These are phyloP conservation scores for Anguilla marmorata DNA, from an alignment of 2,797 vertebrate genomes.

Conservation along the genomic window DNA sequence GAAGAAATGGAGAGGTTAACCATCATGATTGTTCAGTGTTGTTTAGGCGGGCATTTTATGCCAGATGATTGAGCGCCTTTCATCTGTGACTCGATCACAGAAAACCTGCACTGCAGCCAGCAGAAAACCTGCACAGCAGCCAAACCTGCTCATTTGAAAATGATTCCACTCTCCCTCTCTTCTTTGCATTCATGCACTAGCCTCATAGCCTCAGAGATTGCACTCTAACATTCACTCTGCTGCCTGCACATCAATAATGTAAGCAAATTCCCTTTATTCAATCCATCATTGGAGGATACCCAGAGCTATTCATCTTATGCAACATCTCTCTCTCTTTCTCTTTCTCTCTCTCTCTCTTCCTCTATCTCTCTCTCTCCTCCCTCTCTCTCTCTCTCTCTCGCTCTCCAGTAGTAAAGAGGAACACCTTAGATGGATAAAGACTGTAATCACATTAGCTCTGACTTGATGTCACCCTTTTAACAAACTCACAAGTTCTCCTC, in stretches of 20 bases:
- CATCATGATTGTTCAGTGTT: background rate
- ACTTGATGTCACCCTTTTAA: conserved; percentile 50
- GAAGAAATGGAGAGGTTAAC: background rate
- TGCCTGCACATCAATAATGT: conserved; percentile 51
- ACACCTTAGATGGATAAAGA: conserved; percentile 49
- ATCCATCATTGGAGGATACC: conserved; percentile 49
- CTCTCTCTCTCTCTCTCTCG: background rate
- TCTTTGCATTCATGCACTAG: conserved; percentile 19
- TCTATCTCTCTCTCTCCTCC: background rate
- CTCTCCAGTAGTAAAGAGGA: conserved; percentile 37
- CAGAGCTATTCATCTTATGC: conserved; percentile 51
- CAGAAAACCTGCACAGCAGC: conserved; percentile 32
- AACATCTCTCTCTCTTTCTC: conserved; percentile 38
- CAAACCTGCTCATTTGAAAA: conserved; percentile 35
- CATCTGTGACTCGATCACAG: conserved; percentile 33
- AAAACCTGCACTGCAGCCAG: conserved; percentile 34
- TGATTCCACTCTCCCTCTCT: conserved; percentile 29
- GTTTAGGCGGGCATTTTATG: conserved; percentile 36
- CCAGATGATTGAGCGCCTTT: conserved; percentile 48
- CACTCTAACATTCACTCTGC: conserved; percentile 33
- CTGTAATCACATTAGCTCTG: conserved; percentile 48
- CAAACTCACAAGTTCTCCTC: conserved; percentile 50
- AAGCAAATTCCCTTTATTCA: conserved; percentile 53
- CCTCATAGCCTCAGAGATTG: background rate
- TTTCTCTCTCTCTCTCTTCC: background rate